Percentiles rank a stretch among this genome's conserved stretches.
These are phyloP conservation scores for Philhelius pedissequus DNA, from an alignment of 2,888 invertebrate genomes.

Conservation along the genomic window DNA sequence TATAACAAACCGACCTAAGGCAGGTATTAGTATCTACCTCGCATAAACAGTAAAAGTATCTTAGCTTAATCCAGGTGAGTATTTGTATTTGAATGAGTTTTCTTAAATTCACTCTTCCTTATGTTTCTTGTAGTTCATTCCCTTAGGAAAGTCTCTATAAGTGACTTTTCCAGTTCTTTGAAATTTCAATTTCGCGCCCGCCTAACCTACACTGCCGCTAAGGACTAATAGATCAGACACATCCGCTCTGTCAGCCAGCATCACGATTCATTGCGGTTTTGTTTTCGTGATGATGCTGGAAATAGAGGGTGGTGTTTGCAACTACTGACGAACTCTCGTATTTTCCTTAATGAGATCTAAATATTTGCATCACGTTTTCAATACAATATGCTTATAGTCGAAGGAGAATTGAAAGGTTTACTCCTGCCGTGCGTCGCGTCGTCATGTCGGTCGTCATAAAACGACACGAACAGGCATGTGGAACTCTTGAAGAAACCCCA, in stretches of 20 bases:
- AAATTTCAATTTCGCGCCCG: constrained; percentile 21
- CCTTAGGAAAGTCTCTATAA: neutral
- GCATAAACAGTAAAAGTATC: neutral
- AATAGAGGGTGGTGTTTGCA: neutral
- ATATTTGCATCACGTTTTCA: constrained; percentile 53
- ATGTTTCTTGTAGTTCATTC: too few relatives aligned
- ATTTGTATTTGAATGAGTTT: neutral
- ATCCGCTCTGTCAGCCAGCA: neutral
- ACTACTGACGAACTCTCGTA: neutral
- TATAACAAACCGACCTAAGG: neutral
- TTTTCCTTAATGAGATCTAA: constrained; percentile 45
- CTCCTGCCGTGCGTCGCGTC: too few relatives aligned
- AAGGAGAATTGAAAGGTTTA: neutral
- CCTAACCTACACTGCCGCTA: neutral
- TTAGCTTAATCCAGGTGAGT: neutral
- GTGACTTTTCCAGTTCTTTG: neutral
- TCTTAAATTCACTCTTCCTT: neutral
- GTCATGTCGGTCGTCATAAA: too few relatives aligned
- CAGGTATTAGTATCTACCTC: neutral
- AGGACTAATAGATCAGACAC: neutral
- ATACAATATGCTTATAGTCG: neutral
- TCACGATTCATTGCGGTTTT: neutral
- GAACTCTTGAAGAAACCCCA: neutral
- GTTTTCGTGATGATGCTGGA: neutral
- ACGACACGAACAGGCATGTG: neutral